A percentile compares a stretch with the other conserved stretches of the same genome.
phyloP scores from a whole-genome alignment of 2,113 vertebrate species.

The Trochalopteron elliotii region DNA sequence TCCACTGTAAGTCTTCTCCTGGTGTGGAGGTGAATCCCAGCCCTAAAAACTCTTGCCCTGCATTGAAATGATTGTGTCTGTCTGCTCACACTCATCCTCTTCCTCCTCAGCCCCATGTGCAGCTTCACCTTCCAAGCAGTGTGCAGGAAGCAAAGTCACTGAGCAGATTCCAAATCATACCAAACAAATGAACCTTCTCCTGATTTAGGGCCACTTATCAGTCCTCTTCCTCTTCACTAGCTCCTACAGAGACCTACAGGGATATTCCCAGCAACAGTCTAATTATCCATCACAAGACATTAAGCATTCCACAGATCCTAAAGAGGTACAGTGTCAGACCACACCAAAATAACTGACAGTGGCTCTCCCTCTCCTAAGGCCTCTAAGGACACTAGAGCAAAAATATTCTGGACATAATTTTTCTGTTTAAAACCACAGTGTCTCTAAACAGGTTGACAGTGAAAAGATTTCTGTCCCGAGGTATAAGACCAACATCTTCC shows the following conservation, averaged over 20 bases:
- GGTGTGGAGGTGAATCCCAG: background rate
- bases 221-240: background rate
- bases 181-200: background rate
- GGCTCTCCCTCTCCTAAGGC: background rate
- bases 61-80: background rate
- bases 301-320: background rate
- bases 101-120: background rate
- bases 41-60: background rate
- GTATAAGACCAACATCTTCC: background rate
- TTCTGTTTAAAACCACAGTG: background rate
- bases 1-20: background rate
- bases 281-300: background rate
- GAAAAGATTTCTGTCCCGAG: background rate
- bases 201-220: background rate
- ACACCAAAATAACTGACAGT: background rate
- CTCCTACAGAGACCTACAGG: background rate
- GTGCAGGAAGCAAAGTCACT: background rate
- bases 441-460: background rate
- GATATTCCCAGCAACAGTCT: background rate
- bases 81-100: background rate
- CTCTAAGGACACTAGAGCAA: background rate
- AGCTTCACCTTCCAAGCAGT: background rate
- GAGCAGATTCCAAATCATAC: background rate
- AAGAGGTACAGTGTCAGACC: background rate
- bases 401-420: background rate